These are phyloP conservation scores for Oeneis ivallda DNA, from an alignment of 2,888 invertebrate species.

Conservation along the genomic window DNA sequence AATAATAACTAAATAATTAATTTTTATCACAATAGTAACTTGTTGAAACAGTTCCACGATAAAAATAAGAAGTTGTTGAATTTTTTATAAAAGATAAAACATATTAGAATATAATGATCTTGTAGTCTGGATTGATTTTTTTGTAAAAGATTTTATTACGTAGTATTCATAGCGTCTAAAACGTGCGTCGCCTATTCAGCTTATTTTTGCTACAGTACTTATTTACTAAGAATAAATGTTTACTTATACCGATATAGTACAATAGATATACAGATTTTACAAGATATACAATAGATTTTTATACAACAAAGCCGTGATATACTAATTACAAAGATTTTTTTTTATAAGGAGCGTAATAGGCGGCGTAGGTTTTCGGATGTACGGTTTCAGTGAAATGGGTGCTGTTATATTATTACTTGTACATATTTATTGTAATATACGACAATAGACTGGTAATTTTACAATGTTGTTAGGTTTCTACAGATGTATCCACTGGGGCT, in stretches of 20 bases:
- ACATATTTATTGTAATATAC: conserved; percentile 80
- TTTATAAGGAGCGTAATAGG: conserved; percentile 59
- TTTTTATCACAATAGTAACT: conserved; percentile 77
- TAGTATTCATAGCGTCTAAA: conserved; percentile 52
- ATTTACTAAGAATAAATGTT: conserved; percentile 67
- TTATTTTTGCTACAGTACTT: conserved; percentile 77
- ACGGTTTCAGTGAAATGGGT: conserved; percentile 75
- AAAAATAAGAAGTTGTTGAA: conserved; percentile 79
- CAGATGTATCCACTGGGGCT: conserved; percentile 69
- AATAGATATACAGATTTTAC: conserved; percentile 66
- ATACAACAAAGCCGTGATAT: conserved; percentile 71
- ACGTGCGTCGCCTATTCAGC: conserved; percentile 64
- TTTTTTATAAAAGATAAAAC: conserved; percentile 79
- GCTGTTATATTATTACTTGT: conserved; percentile 79
- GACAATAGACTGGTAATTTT: conserved; percentile 80
- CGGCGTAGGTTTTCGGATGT: conserved; percentile 58
- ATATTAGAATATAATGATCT: conserved; percentile 78
- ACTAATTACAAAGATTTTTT: conserved; percentile 59
- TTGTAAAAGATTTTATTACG: conserved; percentile 77
- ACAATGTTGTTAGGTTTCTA: conserved; percentile 80
- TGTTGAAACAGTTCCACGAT: conserved; percentile 78
- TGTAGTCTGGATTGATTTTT: conserved; percentile 81
- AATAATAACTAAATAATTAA: conserved; percentile 46
- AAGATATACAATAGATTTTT: conserved; percentile 67
- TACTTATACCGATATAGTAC: conserved; percentile 65